Conservation (phyloP, 2,797 vertebrate species). For the Falco rusticolus region DNA sequence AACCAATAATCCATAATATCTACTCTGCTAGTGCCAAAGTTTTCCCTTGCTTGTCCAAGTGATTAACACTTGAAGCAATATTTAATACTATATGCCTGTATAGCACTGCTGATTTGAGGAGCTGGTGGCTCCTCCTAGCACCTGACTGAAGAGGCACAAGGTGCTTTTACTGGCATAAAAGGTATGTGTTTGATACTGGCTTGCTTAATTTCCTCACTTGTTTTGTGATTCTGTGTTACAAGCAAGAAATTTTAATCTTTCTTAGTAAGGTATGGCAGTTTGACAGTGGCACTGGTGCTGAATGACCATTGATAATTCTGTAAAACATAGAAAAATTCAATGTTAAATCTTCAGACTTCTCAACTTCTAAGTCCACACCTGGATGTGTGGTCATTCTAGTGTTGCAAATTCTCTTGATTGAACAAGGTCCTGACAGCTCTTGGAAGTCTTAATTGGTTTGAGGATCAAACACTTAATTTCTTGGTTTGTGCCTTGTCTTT, state of each 20-base stretch:
- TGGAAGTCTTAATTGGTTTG: not conserved
- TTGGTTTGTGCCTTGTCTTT: not conserved
- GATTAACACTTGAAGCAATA: not conserved
- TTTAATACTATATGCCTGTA: not conserved
- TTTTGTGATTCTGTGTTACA: not conserved
- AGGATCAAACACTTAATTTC: not conserved
- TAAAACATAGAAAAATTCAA: not conserved
- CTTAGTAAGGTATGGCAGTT: not conserved
- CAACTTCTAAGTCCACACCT: not conserved
- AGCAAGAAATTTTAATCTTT: not conserved
- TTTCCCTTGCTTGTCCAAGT: not conserved
- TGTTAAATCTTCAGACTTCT: not conserved
- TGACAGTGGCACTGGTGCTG: not conserved
- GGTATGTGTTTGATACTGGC: not conserved
- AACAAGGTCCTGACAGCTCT: not conserved
- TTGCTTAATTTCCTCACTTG: not conserved
- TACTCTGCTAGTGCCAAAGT: not conserved
- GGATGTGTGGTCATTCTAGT: not conserved
- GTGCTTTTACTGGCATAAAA: not conserved
- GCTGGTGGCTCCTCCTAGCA: not conserved
- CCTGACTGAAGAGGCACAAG: not conserved
- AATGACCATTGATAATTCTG: not conserved
- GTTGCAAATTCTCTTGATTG: not conserved
- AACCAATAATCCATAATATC: not conserved
- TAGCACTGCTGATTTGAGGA: not conserved